Base-by-base conservation (phyloP, 2,797 vertebrate species). In the Acipenser oxyrinchus region DNA sequence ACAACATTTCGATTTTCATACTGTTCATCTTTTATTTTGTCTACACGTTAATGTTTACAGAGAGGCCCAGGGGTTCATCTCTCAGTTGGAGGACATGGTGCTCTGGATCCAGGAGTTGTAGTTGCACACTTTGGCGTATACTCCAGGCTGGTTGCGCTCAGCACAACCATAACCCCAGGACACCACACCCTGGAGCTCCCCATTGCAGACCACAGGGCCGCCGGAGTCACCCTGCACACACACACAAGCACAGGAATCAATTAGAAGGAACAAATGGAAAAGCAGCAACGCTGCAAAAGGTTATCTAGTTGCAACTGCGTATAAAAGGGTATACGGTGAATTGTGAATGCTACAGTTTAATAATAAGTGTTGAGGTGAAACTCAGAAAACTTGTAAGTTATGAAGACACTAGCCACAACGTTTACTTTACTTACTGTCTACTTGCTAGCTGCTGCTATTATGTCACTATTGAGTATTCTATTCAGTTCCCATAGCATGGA, bases 81-180 rank as follows among this genome's bases (percentile, higher is more conserved):
- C 63, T 81, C 72, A 83, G 64, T 81, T 73, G 75, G 82, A 73
- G 0, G 76, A 60, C 0, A 93, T 88, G 23, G 77, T 88, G 49
- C 62, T 72, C 69, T 73, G 0, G 67, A 94, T 92, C 92, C 93
- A 94, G 63, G 83, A 70, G 18, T 75, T 49, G 2, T 89, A 93
- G 71, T 89, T 91, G 83, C 92, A 95, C 10, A 92, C 86, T 72
- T 87, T 87, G 0, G 90, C 88, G 81, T 93, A 94, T 64, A 94
- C 90, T 0, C 91, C 89, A 0, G 92, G 92, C 7, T 87, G 84
- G 1, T 89, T 89, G 62, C 8, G 79, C 70, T 70, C 77, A 4
- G 87, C 86, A 4, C 91, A 93, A 61, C 92, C 93, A 0, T 72
- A 51, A 0, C 92, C 91, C 93, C 93, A 93, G 0, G 93, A 94